Conservation (phyloP, 1,140 invertebrate species). For the Sycophila sp. region DNA sequence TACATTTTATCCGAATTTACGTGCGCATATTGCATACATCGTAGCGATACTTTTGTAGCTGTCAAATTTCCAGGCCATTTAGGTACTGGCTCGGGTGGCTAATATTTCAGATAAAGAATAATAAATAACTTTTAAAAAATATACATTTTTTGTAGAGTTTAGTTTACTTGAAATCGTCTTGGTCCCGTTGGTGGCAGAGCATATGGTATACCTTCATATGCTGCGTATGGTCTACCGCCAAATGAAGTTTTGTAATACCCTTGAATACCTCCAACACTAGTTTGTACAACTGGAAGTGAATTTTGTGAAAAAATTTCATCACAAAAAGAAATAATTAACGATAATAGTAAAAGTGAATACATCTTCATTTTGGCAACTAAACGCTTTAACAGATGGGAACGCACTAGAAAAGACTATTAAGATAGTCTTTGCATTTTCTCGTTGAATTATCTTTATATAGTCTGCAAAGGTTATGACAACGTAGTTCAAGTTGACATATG, state of each 20-base stretch:
- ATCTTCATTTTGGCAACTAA: no score
- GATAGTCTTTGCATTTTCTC: no score
- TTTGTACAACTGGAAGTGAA: neutral
- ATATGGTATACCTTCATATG: conserved; percentile 41
- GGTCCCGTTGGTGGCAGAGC: conserved; percentile 30
- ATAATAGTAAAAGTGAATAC: no score
- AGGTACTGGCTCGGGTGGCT: conserved; percentile 9
- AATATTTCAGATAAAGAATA: neutral
- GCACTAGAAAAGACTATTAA: no score
- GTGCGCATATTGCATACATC: neutral
- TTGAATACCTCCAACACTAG: conserved; percentile 24
- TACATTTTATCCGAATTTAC: neutral
- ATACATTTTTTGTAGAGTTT: no score
- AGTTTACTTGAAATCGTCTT: conserved; percentile 3
- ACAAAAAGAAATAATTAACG: no score
- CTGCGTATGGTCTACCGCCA: neutral
- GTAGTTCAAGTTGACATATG: no score
- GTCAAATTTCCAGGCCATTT: conserved; percentile 5
- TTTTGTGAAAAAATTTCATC: neutral
- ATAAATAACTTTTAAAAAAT: no score
- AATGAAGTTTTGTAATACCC: conserved; percentile 26
- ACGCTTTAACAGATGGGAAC: no score
- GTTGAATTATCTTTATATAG: no score
- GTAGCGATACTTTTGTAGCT: neutral
- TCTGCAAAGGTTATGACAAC: no score